Conservation (phyloP, 2,888 invertebrate genomes). For the Mamestra brassicae region DNA sequence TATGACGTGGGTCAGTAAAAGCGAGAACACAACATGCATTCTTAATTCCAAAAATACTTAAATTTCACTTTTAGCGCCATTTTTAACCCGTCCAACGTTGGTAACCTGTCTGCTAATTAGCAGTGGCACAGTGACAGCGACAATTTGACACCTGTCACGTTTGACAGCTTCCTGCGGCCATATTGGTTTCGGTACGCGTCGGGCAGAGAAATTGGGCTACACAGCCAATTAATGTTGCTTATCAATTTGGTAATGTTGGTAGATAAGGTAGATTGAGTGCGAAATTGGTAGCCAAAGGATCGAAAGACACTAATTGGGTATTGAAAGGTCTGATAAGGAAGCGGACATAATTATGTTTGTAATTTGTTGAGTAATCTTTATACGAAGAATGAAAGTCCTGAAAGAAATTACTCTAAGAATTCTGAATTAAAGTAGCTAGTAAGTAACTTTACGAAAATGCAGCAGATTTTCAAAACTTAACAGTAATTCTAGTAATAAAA, state of each 20-base stretch:
- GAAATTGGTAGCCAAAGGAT: conserved; percentile 24
- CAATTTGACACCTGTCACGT: conserved; percentile 70
- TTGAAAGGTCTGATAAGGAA: conserved; percentile 8
- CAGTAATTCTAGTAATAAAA: not conserved
- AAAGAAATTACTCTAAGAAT: not conserved
- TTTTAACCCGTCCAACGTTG: conserved; percentile 45
- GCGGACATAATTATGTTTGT: not conserved
- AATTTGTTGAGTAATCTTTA: not conserved
- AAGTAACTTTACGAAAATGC: not conserved
- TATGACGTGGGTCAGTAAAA: conserved; percentile 30
- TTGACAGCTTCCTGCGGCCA: conserved; percentile 64
- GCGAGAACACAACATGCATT: conserved; percentile 32
- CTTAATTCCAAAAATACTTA: conserved; percentile 43
- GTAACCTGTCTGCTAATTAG: conserved; percentile 56
- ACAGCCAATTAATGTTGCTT: conserved; percentile 47
- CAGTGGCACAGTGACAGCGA: conserved; percentile 60
- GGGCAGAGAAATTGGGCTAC: conserved; percentile 54
- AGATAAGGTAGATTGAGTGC: conserved; percentile 25
- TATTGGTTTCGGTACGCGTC: conserved; percentile 42
- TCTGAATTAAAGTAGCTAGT: not conserved
- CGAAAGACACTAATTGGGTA: conserved; percentile 14
- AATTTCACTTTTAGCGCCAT: conserved; percentile 57
- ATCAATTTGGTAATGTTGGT: conserved; percentile 34
- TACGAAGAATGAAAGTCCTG: not conserved
- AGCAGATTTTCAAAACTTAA: not conserved